phyloP scores from a whole-genome alignment of 2,888 invertebrate species.

The Papilio protenor region DNA sequence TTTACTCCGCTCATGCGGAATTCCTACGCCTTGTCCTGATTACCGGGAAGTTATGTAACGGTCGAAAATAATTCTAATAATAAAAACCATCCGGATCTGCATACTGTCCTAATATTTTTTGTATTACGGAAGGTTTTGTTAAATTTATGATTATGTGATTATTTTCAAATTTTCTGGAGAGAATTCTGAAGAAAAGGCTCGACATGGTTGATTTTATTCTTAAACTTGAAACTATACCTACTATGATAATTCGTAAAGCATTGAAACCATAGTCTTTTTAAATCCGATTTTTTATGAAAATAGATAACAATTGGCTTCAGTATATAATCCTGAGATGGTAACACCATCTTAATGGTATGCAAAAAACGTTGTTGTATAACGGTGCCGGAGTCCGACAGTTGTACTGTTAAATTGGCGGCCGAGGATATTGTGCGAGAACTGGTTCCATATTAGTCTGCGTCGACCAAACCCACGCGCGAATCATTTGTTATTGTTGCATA shows the following conservation, averaged over 20 bases:
- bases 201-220: not conserved
- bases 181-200: not conserved
- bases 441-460: constrained; percentile 32
- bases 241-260: not conserved
- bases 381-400: constrained; percentile 27
- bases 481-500: constrained; percentile 35
- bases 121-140: not conserved
- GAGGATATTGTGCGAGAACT: constrained; percentile 37
- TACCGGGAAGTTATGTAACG: not conserved
- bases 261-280: not conserved
- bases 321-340: constrained; percentile 3
- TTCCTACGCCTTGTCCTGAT: constrained; percentile 16
- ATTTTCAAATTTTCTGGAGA: not conserved
- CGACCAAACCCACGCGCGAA: constrained; percentile 10
- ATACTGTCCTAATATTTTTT: not conserved
- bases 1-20: constrained; percentile 27
- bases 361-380: constrained; percentile 38
- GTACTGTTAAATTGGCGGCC: constrained; percentile 42
- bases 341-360: constrained; percentile 28
- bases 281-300: not conserved
- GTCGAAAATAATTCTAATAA: not conserved
- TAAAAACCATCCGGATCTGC: not conserved
- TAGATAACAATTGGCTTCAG: not conserved
- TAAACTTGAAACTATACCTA: not conserved
- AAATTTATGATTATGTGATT: not conserved